Base-by-base conservation (phyloP, 2,113 vertebrate species). In the Empidonax traillii region DNA sequence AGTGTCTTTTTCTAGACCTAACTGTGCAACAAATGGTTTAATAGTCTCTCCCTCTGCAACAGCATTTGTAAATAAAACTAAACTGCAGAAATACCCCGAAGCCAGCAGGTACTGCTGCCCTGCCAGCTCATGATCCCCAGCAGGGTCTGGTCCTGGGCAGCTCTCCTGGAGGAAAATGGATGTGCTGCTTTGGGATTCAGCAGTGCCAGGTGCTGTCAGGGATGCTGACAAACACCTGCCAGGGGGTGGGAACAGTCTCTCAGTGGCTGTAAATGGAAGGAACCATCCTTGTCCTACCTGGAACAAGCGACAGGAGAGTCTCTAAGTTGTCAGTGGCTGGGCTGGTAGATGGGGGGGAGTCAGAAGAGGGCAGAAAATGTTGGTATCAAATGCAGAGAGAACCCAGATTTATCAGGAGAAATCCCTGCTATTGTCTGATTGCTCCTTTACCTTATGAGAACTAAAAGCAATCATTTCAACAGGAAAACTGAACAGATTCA, bases 61-160 rank as follows among this genome's bases (percentile, higher is more conserved):
- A 61, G 68, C 75, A 62, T 43, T 92, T 71, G 81, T 93, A 92
- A 96, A 94, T 82, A 91, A 96, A 92, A 89, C 19, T 12, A 77
- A 46, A 68, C 39, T 23, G 39, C 8, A 44, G 39, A 55, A 78
- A 75, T 15, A 33, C 12, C 25, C 51, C 15, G 24, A 88, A 63
- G 4, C 3, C n/a, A 15, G 3, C 21, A 9, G 3, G 39, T 1
- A 4, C n/a, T 10, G 35, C 49, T 84, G 72, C 46, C 46, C 25
- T 4, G 15, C 27, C 85, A 41, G 37, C 67, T 61, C 63, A 2
- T 25, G 18, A 23, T 12, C 33, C 43, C 39, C 10, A 5, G 1
- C 7, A 33, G 11, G 21, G 7, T 39, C 53, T n/a, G 33, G 30
- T n/a, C 25, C 44, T 17, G 28, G 41, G 23, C 43, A 74, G 18